These are phyloP conservation scores for Indicator indicator DNA, from an alignment of 2,113 vertebrate genomes.

Conservation along the genomic window DNA sequence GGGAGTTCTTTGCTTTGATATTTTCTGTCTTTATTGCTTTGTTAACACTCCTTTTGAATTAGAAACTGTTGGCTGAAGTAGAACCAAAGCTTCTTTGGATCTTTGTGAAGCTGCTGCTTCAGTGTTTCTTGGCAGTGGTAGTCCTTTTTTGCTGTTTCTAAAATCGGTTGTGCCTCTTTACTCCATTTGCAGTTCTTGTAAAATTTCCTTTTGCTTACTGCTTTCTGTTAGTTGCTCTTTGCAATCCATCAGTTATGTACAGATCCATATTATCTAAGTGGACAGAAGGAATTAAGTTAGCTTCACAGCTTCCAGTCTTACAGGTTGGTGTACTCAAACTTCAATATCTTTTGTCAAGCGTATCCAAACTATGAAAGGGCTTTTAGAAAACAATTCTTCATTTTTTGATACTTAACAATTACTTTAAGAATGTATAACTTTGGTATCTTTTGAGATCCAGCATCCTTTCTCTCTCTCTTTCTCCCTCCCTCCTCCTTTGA, in stretches of 20 bases:
- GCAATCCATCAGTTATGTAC: background rate
- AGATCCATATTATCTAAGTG: background rate
- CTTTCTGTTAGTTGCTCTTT: background rate
- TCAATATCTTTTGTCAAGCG: background rate
- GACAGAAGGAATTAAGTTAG: background rate
- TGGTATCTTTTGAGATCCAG: background rate
- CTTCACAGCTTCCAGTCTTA: background rate
- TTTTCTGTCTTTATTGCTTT: background rate
- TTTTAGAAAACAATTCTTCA: background rate
- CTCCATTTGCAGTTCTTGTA: background rate
- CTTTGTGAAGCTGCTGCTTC: background rate
- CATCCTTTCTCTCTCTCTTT: background rate
- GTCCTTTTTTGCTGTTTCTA: slow-evolving; percentile 2
- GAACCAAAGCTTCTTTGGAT: background rate
- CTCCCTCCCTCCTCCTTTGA: background rate
- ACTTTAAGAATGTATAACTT: background rate
- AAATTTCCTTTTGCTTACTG: background rate
- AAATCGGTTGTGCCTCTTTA: background rate
- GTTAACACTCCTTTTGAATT: background rate
- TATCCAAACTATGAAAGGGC: background rate
- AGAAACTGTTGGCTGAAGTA: background rate
- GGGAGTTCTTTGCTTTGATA: background rate
- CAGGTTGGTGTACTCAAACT: background rate
- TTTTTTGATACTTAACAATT: background rate
- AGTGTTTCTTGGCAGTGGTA: background rate